phyloP scores from a whole-genome alignment of 1,140 invertebrate species.

The Bombus pascuorum region DNA sequence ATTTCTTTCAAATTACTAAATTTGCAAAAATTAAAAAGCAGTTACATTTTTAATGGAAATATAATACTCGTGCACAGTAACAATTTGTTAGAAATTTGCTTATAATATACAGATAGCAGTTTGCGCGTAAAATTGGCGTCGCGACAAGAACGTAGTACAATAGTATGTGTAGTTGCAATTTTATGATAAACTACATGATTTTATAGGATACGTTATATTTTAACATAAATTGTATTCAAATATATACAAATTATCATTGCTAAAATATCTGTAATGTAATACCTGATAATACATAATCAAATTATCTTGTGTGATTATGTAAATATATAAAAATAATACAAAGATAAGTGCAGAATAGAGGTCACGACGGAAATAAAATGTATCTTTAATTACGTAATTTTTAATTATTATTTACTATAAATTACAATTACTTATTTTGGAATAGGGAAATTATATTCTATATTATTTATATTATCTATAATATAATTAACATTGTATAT shows the following conservation, averaged over 20 bases:
- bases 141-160: neutral
- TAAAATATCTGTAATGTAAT: neutral
- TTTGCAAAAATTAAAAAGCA: neutral
- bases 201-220: neutral
- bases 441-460: neutral
- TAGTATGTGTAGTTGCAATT: neutral
- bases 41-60: neutral
- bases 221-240: neutral
- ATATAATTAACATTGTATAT: neutral
- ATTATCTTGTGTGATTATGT: neutral
- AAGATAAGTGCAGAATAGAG: neutral
- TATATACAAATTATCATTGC: neutral
- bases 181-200: neutral
- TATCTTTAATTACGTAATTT: neutral
- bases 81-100: neutral
- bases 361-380: constrained; percentile 5
- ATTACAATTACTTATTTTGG: neutral
- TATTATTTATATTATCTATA: neutral
- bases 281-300: neutral
- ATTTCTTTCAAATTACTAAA: neutral
- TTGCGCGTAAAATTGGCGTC: neutral
- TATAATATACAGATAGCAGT: neutral
- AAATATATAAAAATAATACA: neutral
- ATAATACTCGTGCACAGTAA: neutral
- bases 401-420: neutral